Evolutionary conservation across 2,797 vertebrate genomes (phyloP).

Genomic region (Trichosurus vulpecula): DNA sequence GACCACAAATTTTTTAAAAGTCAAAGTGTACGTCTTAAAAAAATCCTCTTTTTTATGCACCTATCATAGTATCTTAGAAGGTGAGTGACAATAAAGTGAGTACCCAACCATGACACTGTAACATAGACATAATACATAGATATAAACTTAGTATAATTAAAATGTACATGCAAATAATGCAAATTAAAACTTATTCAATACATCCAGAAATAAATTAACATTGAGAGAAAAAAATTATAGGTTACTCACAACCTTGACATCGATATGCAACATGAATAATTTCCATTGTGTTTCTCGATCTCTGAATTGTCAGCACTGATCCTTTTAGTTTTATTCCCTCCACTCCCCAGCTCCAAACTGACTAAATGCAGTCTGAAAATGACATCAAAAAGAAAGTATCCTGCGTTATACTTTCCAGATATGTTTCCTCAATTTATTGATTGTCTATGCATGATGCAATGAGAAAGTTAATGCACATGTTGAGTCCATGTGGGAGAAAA

Average conservation of each 20-base stretch:
- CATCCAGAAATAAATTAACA: neutral
- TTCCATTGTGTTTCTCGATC: neutral
- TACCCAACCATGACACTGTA: neutral
- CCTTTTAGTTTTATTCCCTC: conserved; percentile 13
- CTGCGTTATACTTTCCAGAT: conserved; percentile 50
- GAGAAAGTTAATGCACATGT: conserved; percentile 3
- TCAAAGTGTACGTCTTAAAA: neutral
- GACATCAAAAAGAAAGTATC: conserved; percentile 16
- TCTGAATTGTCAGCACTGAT: conserved; percentile 36
- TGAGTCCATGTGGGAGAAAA: conserved; percentile 39
- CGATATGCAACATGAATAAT: neutral
- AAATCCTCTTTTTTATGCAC: neutral
- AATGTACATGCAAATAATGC: neutral
- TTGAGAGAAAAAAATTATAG: neutral
- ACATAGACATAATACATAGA: neutral
- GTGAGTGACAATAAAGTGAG: neutral
- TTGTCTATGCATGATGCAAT: conserved; percentile 50
- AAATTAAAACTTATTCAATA: neutral
- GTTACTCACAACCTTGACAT: neutral
- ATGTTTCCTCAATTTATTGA: conserved; percentile 49
- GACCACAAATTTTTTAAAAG: neutral
- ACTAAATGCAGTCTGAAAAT: conserved; percentile 52
- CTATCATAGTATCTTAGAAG: neutral
- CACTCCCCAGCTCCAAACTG: neutral
- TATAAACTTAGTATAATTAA: neutral